A percentile compares a stretch with the other conserved stretches of the same genome.
Evolutionary conservation across 2,113 vertebrate genomes (phyloP).

Genomic region (Columba livia): DNA sequence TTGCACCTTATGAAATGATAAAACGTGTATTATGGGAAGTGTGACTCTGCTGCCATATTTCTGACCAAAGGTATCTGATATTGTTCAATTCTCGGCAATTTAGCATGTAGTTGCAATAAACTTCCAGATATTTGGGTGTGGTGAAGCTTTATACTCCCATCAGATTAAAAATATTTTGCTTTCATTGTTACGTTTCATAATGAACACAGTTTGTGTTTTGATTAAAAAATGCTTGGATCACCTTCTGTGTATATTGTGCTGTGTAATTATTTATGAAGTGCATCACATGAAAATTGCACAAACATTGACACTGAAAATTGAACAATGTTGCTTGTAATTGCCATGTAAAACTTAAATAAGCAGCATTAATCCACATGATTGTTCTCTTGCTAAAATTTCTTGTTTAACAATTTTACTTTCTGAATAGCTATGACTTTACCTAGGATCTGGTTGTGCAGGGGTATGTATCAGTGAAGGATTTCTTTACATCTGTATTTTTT

Average conservation of each 20-base stretch:
- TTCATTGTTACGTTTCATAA: not conserved
- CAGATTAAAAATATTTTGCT: not conserved
- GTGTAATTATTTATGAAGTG: not conserved
- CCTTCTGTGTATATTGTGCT: not conserved
- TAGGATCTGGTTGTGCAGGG: not conserved
- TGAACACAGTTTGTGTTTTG: not conserved
- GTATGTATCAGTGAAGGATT: not conserved
- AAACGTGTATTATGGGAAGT: not conserved
- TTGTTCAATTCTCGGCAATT: not conserved
- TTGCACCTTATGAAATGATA: not conserved
- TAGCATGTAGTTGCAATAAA: not conserved
- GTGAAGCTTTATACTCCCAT: not conserved
- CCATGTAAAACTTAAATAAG: not conserved
- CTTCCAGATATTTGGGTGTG: not conserved
- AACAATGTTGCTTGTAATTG: not conserved
- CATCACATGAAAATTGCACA: not conserved
- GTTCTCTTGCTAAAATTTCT: not conserved
- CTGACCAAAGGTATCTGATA: not conserved
- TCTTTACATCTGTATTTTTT: not conserved
- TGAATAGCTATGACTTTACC: not conserved
- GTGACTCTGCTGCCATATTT: not conserved
- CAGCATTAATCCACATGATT: not conserved
- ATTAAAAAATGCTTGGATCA: not conserved
- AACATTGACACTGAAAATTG: not conserved
- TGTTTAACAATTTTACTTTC: not conserved